Conservation (phyloP, 2,888 invertebrate genomes). For the Octonoba sinensis region DNA sequence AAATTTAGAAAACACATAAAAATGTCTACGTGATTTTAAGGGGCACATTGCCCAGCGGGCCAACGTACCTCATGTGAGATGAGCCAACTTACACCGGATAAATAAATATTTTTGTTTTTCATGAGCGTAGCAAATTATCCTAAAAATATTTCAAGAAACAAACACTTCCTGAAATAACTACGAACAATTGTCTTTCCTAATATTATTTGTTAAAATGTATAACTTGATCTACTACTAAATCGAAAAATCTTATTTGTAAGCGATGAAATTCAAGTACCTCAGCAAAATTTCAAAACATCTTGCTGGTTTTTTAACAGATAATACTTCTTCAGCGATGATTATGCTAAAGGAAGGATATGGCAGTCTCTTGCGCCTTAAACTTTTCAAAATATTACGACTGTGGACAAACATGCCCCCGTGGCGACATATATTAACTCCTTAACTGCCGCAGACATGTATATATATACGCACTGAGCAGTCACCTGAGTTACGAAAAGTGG, state of each 20-base stretch:
- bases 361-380: no score
- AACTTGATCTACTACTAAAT: not conserved
- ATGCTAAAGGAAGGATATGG: no score
- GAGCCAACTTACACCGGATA: not conserved
- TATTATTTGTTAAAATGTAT: not conserved
- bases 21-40: not conserved
- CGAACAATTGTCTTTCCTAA: not conserved
- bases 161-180: not conserved
- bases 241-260: not conserved
- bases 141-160: not conserved
- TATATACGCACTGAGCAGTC: no score
- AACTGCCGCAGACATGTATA: no score
- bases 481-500: no score
- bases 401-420: no score
- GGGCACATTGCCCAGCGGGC: not conserved
- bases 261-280: not conserved
- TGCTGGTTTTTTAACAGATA: no score
- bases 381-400: no score
- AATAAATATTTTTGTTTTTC: not conserved
- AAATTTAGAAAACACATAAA: not conserved
- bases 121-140: not conserved
- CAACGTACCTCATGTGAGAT: not conserved
- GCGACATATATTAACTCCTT: no score
- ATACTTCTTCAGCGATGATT: no score
- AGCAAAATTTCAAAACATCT: not conserved